Percentiles rank a stretch among this genome's conserved stretches.
Conservation (phyloP, 1,140 invertebrate genomes). For the Octopus bimaculoides region DNA sequence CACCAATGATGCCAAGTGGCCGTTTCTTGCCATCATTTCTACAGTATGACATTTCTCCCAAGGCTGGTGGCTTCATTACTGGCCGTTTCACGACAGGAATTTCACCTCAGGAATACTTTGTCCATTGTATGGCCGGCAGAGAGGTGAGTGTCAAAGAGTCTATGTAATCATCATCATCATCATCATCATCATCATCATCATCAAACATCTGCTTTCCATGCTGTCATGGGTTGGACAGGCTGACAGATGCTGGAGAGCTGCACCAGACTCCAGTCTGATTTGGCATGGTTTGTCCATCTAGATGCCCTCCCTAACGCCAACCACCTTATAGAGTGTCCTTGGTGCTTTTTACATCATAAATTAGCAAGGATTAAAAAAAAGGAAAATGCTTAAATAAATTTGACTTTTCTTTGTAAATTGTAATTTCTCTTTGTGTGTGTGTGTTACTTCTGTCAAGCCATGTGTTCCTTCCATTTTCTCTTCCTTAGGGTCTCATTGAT, state of each 20-base stretch:
- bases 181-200: too few species aligned
- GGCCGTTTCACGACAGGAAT: conserved; percentile 97
- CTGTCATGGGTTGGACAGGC: too few species aligned
- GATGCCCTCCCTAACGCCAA: too few species aligned
- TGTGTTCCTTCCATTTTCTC: neutral
- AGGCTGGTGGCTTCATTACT: conserved; percentile 94
- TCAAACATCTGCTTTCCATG: too few species aligned
- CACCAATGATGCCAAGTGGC: conserved; percentile 91
- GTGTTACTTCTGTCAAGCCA: neutral
- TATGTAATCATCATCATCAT: too few species aligned
- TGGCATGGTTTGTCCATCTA: too few species aligned
- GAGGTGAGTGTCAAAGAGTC: conserved; percentile 65
- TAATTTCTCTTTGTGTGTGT: neutral
- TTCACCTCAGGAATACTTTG: conserved; percentile 96
- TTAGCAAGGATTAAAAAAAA: too few species aligned
- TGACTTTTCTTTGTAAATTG: neutral
- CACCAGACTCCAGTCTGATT: too few species aligned
- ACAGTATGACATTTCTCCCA: conserved; percentile 84
- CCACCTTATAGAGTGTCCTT: too few species aligned
- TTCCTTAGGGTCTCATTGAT: conserved; percentile 65
- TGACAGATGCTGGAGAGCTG: too few species aligned
- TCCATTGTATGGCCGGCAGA: conserved; percentile 99
- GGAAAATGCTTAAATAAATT: neutral
- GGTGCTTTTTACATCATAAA: too few species aligned
- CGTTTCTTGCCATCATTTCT: conserved; percentile 88